phyloP scores from a whole-genome alignment of 2,888 invertebrate genomes.

The Pheosia tremula region DNA sequence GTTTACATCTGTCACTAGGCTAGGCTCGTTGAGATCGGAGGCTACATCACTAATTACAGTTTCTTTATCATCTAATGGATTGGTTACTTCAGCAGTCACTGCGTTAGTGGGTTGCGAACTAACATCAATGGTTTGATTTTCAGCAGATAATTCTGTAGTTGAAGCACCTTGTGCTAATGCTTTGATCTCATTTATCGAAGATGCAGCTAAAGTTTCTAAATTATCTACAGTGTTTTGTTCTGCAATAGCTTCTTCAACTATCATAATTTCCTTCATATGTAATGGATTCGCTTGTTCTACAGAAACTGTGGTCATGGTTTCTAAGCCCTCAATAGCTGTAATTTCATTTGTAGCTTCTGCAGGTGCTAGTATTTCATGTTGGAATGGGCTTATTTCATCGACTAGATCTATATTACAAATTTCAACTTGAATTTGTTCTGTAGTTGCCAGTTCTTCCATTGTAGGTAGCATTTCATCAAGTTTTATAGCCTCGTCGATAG shows the following conservation, averaged over 20 bases:
- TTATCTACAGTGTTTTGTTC: not conserved
- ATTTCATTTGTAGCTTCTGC: not conserved
- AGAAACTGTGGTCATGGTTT: not conserved
- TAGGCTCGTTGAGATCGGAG: not conserved
- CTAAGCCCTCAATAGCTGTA: not conserved
- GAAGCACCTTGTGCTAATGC: not conserved
- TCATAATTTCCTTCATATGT: not conserved
- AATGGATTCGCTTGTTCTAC: not conserved
- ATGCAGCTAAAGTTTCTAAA: not conserved
- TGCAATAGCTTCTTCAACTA: not conserved
- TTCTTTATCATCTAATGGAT: conserved; percentile 1
- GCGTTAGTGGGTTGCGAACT: not conserved
- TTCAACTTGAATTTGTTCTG: not conserved
- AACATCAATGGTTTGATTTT: not conserved
- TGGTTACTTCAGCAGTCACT: not conserved
- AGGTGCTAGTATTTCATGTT: not conserved
- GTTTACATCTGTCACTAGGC: not conserved
- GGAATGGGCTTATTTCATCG: not conserved
- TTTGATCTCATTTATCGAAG: not conserved
- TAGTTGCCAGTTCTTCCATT: not conserved
- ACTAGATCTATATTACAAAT: not conserved
- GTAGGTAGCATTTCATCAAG: not conserved
- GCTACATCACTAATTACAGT: not conserved
- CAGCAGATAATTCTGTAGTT: not conserved
- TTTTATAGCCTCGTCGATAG: not conserved